These are phyloP conservation scores for Mastomys natalensis DNA, from an alignment of 2,113 vertebrate genomes.

Conservation along the genomic window DNA sequence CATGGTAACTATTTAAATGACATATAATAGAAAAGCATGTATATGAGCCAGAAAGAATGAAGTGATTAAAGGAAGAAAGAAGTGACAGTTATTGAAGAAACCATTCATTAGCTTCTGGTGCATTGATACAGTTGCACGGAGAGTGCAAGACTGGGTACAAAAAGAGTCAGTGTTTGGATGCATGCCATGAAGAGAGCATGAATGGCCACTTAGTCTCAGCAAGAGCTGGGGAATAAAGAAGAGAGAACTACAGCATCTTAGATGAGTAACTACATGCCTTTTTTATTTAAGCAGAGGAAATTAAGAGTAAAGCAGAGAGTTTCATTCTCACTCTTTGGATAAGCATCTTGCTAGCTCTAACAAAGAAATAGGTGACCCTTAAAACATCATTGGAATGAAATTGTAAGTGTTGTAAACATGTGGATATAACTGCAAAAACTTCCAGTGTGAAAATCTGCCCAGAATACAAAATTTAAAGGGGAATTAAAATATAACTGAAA, in stretches of 20 bases:
- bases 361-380: not conserved
- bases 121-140: not conserved
- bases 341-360: not conserved
- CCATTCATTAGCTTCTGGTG: not conserved
- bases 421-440: not conserved
- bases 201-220: not conserved
- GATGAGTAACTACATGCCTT: not conserved
- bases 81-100: constrained; percentile 21
- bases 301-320: not conserved
- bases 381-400: not conserved
- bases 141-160: not conserved
- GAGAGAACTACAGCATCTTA: not conserved
- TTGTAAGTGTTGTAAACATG: not conserved
- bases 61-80: constrained; percentile 37
- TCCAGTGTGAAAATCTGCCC: not conserved
- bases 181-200: not conserved
- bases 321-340: not conserved
- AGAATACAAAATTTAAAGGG: not conserved
- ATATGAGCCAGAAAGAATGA: not conserved
- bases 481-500: not conserved
- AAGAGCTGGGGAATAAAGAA: not conserved
- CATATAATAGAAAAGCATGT: not conserved
- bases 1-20: constrained; percentile 42
- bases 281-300: not conserved
- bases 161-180: not conserved